Conservation (phyloP, 2,113 vertebrate genomes). For the Vireo altiloquus region DNA sequence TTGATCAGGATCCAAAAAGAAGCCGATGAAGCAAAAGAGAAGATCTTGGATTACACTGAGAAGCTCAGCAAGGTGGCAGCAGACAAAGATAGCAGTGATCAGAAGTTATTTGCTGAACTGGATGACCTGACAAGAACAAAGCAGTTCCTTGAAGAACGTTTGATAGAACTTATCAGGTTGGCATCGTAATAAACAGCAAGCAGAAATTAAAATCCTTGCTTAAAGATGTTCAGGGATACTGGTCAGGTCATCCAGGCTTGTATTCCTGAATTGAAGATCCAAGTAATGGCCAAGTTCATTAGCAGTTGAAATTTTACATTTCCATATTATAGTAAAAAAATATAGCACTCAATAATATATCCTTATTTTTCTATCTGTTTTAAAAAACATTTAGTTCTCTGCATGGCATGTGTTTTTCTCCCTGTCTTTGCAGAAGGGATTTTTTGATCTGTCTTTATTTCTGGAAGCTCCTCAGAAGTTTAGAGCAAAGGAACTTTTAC, state of each 20-base stretch:
- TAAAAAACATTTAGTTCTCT: neutral
- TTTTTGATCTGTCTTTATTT: neutral
- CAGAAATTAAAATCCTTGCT: neutral
- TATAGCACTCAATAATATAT: neutral
- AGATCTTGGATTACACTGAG: slow-evolving; percentile 77
- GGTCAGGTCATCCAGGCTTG: neutral
- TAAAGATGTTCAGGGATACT: neutral
- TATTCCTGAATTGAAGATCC: neutral
- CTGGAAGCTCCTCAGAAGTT: neutral
- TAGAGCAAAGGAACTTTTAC: neutral
- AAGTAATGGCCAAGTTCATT: neutral
- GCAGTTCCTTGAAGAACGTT: slow-evolving; percentile 89
- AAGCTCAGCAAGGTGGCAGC: slow-evolving; percentile 75
- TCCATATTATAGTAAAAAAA: neutral
- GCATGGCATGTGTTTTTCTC: neutral
- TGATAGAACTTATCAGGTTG: slow-evolving; percentile 93
- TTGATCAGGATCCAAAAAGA: slow-evolving; percentile 78
- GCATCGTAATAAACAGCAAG: neutral
- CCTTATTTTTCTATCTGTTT: neutral
- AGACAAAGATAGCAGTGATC: slow-evolving; percentile 79
- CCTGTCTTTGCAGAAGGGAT: neutral
- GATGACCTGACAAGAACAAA: slow-evolving; percentile 92
- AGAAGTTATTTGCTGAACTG: slow-evolving; percentile 84
- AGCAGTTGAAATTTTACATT: neutral
- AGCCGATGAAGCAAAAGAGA: slow-evolving; percentile 69